These are phyloP conservation scores for Polymixis flavicincta DNA, from an alignment of 2,888 invertebrate species.

Conservation along the genomic window DNA sequence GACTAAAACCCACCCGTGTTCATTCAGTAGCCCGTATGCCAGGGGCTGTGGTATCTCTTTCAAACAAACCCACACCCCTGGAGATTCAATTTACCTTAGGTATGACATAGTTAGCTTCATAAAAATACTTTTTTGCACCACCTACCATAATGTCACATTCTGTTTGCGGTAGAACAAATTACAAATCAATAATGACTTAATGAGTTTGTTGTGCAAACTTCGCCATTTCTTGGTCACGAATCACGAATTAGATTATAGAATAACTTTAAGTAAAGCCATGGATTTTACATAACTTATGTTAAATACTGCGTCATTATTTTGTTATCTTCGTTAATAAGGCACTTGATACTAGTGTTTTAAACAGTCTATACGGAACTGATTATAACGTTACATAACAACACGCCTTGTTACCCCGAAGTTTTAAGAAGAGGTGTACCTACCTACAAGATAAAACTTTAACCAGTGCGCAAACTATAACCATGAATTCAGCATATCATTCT, in stretches of 20 bases:
- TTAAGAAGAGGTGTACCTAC: no score
- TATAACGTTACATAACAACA: no score
- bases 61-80: no score
- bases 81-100: background rate
- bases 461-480: no score
- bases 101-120: background rate
- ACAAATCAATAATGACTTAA: conserved; percentile 55
- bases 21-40: no score
- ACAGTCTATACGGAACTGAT: no score
- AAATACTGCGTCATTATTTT: background rate
- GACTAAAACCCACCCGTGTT: no score
- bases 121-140: conserved; percentile 13
- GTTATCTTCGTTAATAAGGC: background rate
- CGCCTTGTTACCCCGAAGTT: no score
- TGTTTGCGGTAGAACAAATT: conserved; percentile 45
- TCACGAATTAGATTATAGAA: conserved; percentile 12
- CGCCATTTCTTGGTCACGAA: conserved; percentile 42
- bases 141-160: conserved; percentile 4
- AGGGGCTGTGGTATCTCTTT: no score
- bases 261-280: background rate
- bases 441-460: no score
- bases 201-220: conserved; percentile 45
- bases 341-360: background rate
- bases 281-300: conserved; percentile 26
- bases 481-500: no score